Conservation (phyloP, 2,797 vertebrate species). For the Phrynocephalus guinanensis region DNA sequence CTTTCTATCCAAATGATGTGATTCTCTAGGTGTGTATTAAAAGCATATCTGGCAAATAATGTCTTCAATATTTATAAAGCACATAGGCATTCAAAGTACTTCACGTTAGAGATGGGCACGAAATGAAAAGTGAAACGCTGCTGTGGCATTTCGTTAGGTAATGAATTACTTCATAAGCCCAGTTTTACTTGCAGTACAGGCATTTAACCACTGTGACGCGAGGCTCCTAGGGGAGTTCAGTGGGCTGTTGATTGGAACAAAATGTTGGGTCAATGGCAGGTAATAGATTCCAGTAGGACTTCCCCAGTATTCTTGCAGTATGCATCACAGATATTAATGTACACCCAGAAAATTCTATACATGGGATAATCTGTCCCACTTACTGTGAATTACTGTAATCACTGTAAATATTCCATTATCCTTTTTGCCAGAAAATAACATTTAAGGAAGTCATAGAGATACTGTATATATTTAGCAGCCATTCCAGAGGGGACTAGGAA, state of each 20-base stretch:
- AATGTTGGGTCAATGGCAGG: background rate
- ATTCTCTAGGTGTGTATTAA: background rate
- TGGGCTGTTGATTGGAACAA: background rate
- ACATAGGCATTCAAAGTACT: background rate
- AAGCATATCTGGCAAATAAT: background rate
- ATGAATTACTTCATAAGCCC: too few relatives aligned
- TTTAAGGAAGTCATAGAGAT: slow-evolving; percentile 11
- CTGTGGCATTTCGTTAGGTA: too few relatives aligned
- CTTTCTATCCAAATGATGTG: background rate
- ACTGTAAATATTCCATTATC: background rate
- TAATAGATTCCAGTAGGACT: background rate
- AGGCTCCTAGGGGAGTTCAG: background rate
- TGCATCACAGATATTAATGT: background rate
- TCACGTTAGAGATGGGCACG: background rate
- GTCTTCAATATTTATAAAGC: background rate
- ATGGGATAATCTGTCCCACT: background rate
- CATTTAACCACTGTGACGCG: too few relatives aligned
- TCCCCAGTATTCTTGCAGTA: background rate
- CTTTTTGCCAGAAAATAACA: slow-evolving; percentile 35
- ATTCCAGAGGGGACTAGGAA: background rate
- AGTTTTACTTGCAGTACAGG: too few relatives aligned
- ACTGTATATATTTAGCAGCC: slow-evolving; percentile 33
- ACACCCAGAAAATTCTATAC: background rate
- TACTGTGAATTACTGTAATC: too few relatives aligned
- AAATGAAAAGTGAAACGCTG: too few relatives aligned